Evolutionary conservation across 2,888 invertebrate genomes (phyloP).

Genomic region (Apoda limacodes): DNA sequence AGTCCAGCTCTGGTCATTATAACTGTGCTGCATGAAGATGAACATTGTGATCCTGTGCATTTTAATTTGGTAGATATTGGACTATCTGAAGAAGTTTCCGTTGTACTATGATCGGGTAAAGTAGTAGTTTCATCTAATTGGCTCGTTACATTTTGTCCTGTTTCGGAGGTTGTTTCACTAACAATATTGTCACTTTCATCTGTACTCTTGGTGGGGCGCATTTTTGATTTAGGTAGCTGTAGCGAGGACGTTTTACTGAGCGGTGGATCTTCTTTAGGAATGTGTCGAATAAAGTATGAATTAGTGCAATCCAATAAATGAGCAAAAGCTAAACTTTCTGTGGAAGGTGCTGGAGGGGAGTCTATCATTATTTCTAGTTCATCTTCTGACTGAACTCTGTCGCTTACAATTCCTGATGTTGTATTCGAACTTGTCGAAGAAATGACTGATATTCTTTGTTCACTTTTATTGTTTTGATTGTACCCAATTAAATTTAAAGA

Average conservation of each 20-base stretch:
- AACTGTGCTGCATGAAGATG: conserved; percentile 89
- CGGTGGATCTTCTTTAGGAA: conserved; percentile 38
- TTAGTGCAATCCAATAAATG: conserved; percentile 77
- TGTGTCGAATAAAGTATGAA: conserved; percentile 47
- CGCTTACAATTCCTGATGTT: conserved; percentile 96
- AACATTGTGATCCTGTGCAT: conserved; percentile 84
- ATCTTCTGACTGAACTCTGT: conserved; percentile 94
- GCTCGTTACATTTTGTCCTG: conserved; percentile 26
- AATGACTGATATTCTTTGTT: conserved; percentile 90
- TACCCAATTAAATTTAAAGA: conserved; percentile 71
- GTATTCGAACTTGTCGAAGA: conserved; percentile 97
- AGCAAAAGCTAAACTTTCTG: conserved; percentile 85
- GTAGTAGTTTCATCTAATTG: conserved; percentile 45
- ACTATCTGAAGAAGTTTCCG: conserved; percentile 66
- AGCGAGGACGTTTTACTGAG: conserved; percentile 48
- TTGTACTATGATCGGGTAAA: conserved; percentile 49
- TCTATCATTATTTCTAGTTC: conserved; percentile 91
- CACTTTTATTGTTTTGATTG: conserved; percentile 73
- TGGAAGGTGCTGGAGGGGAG: conserved; percentile 85
- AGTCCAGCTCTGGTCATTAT: conserved; percentile 73
- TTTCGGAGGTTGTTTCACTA: conserved; percentile 30
- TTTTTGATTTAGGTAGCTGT: conserved; percentile 45
- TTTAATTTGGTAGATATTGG: conserved; percentile 69
- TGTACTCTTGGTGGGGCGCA: conserved; percentile 37
- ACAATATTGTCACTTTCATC: conserved; percentile 37